Base-by-base conservation (phyloP, 2,113 vertebrate genomes). In the Oreamnos americanus region DNA sequence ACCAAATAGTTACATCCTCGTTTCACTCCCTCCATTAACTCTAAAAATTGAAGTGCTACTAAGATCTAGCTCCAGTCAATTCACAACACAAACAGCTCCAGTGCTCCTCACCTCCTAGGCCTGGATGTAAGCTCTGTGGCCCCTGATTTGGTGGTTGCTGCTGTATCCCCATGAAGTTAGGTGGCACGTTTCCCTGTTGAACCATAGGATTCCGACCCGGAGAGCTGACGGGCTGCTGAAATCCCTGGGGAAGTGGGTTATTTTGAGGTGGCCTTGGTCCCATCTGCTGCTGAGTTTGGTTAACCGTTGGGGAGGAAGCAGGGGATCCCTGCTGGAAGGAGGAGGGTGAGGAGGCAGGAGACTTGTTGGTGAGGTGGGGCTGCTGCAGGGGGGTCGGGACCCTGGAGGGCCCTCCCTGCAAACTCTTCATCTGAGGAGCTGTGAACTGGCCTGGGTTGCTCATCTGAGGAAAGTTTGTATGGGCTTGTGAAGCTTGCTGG, bases 321-420 rank as follows among this genome's bases (percentile, higher is more conserved):
- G 99, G 99, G 97, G 99, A 99, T 96, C 99, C 99, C 98, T 99
- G 99, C 99, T 99, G 99, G 98, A 99, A 99, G 97, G 99, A 99
- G 98, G 99, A 99, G n/a, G 99, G 99, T 83, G 99, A 99, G 36
- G 99, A 99, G 88, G 99, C 99, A 97, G 99, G 99, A 97, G 99
- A 99, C 98, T 99, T 99, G 98, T 99, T 99, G 97, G 99, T 99
- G 71, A 99, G 99, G 98, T 99, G 99, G 97, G 99, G 99, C 96
- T 99, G 99, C 0, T 99, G 99, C 94, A 99, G 98, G 95, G 99
- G 99, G 0, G 99, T 99, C 36, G 99, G 99, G 98, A 99, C 99
- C 96, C 99, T 99, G 11, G 99, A 99, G 96, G 99, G 99, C 58
- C 99, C 99, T 97, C 99, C 99, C 98, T 99, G 99, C 96, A 99